A percentile compares a stretch with the other conserved stretches of the same genome.
phyloP scores from a whole-genome alignment of 2,113 vertebrate genomes.

The Sitta europaea region DNA sequence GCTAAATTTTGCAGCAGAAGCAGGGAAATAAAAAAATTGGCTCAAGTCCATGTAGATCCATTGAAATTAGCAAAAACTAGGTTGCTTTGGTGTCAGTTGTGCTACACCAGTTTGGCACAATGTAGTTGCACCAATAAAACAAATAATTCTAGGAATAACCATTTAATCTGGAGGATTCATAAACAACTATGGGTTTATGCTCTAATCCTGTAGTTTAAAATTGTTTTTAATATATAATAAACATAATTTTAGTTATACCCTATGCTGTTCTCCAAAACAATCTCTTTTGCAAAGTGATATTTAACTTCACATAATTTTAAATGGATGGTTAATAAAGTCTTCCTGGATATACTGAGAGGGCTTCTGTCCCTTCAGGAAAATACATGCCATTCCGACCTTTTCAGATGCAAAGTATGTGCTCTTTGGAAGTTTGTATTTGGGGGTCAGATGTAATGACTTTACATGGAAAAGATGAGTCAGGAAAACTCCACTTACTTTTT shows the following conservation, averaged over 20 bases:
- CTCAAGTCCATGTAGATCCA: neutral
- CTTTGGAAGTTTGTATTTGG: constrained; percentile 13
- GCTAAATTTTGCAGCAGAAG: neutral
- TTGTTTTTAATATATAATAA: neutral
- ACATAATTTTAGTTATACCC: neutral
- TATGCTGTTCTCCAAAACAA: neutral
- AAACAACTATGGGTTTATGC: neutral
- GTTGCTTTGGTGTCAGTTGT: neutral
- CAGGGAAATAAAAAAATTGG: neutral
- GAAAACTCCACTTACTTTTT: neutral
- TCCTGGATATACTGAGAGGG: neutral
- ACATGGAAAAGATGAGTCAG: neutral
- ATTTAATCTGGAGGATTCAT: neutral
- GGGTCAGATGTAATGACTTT: neutral
- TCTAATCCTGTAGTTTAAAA: neutral
- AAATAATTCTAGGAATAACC: neutral
- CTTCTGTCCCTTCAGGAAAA: neutral
- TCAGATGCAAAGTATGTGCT: neutral
- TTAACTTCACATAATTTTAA: neutral
- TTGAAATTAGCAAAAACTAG: neutral
- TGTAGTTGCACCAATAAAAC: neutral
- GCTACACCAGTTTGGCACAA: neutral
- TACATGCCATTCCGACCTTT: neutral
- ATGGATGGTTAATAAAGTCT: neutral
- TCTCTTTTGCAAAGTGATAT: neutral